Conservation (phyloP, 2,797 vertebrate species). For the Periophthalmus magnuspinnatus region DNA sequence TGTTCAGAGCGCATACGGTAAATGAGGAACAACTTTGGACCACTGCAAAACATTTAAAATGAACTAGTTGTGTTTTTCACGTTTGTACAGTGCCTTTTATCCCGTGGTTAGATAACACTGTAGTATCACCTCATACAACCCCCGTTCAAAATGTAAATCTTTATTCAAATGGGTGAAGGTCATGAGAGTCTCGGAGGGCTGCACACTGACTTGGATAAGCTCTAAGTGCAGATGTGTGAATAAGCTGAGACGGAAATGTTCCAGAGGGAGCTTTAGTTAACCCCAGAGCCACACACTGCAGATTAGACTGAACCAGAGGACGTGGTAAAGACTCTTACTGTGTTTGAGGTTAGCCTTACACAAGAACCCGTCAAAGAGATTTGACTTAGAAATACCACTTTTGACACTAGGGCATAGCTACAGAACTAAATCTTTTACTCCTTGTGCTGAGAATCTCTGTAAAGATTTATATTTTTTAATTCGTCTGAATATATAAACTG, state of each 20-base stretch:
- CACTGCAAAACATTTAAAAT: too few relatives aligned
- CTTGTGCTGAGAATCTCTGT: too few relatives aligned
- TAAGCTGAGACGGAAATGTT: slow-evolving; percentile 38
- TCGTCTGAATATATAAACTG: too few relatives aligned
- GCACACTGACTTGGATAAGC: slow-evolving; percentile 15
- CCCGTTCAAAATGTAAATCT: slow-evolving; percentile 1
- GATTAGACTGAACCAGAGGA: slow-evolving; percentile 2
- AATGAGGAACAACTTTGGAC: too few relatives aligned
- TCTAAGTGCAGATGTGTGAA: slow-evolving; percentile 17
- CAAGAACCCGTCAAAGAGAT: background rate
- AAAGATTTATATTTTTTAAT: too few relatives aligned
- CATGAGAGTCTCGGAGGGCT: slow-evolving; percentile 14
- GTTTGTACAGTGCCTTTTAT: too few relatives aligned
- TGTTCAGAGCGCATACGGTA: too few relatives aligned
- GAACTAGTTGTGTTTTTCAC: too few relatives aligned
- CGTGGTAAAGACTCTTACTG: background rate
- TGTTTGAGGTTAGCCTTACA: background rate
- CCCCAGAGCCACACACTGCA: slow-evolving; percentile 18
- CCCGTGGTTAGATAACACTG: background rate
- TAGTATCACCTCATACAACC: background rate
- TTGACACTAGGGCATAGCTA: background rate
- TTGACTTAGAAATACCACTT: background rate
- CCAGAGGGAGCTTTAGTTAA: slow-evolving; percentile 37
- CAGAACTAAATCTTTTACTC: background rate
- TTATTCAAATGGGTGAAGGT: background rate